phyloP scores from a whole-genome alignment of 2,888 invertebrate genomes.

The Dicyrtomina minuta region DNA sequence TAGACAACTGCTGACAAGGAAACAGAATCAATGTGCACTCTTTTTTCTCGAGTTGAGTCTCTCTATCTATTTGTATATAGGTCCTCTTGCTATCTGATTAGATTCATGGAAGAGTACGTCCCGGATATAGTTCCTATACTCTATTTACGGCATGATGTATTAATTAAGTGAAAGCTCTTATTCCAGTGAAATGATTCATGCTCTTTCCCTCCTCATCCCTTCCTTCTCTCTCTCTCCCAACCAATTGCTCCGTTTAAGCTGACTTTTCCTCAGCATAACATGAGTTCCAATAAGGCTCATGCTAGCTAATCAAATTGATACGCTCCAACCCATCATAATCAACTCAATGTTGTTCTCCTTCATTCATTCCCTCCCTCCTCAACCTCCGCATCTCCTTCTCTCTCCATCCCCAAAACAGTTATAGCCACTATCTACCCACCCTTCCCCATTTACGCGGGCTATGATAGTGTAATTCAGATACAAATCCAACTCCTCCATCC shows the following conservation, averaged over 20 bases:
- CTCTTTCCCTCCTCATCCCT: not conserved
- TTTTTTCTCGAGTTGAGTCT: not conserved
- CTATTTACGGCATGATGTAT: conserved; percentile 39
- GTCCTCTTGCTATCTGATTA: conserved; percentile 25
- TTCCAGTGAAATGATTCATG: conserved; percentile 38
- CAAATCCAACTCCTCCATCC: not conserved
- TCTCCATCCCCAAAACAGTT: not conserved
- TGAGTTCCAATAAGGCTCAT: conserved; percentile 19
- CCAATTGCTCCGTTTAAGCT: not conserved
- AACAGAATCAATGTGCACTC: too few species aligned
- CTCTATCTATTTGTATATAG: too few species aligned
- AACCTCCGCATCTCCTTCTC: not conserved
- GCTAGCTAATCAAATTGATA: conserved; percentile 53
- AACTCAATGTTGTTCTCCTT: conserved; percentile 37
- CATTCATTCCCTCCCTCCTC: conserved; percentile 8
- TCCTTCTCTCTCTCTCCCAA: not conserved
- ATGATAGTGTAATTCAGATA: not conserved
- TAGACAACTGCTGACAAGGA: too few species aligned
- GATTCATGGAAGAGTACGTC: conserved; percentile 12
- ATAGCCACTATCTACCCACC: not conserved
- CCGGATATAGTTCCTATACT: not conserved
- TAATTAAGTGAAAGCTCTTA: conserved; percentile 47
- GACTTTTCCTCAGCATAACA: not conserved
- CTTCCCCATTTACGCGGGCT: not conserved
- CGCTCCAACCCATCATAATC: conserved; percentile 52